phyloP scores from a whole-genome alignment of 2,797 vertebrate genomes.

The Mormyrops boulengeri region DNA sequence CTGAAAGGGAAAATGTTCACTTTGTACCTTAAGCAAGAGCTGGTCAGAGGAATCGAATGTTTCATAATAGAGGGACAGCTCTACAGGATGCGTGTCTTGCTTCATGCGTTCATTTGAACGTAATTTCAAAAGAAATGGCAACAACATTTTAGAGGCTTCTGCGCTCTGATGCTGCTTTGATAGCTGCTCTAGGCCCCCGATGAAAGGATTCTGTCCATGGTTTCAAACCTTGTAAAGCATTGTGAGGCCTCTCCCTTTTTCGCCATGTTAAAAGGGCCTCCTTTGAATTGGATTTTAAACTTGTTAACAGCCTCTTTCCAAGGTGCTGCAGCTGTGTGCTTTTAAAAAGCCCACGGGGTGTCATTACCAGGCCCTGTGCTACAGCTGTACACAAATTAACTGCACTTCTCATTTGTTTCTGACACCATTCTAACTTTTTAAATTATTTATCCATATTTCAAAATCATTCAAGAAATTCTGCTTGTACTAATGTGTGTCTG shows the following conservation, averaged over 20 bases:
- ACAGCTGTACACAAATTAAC: not conserved
- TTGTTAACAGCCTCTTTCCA: constrained; percentile 1
- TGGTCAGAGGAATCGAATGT: not conserved
- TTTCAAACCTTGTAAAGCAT: not conserved
- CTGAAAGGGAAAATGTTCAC: constrained; percentile 1
- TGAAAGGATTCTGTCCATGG: not conserved
- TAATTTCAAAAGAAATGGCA: constrained; percentile 10
- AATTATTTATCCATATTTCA: not conserved
- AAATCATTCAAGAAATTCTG: not conserved
- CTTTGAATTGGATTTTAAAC: constrained; percentile 13
- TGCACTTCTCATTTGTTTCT: not conserved
- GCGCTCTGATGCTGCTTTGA: not conserved
- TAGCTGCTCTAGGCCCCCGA: not conserved
- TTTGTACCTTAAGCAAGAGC: not conserved
- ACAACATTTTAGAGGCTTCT: not conserved
- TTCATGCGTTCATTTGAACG: not conserved
- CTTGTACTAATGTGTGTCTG: not conserved
- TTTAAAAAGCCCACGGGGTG: not conserved
- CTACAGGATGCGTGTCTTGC: not conserved
- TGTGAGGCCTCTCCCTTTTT: not conserved
- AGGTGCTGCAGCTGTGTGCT: not conserved
- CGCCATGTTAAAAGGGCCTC: constrained; percentile 16
- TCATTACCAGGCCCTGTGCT: not conserved
- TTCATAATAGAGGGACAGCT: not conserved
- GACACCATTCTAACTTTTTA: not conserved